Evolutionary conservation across 2,113 vertebrate species (phyloP).

Genomic region (Eudyptes chrysolophus): DNA sequence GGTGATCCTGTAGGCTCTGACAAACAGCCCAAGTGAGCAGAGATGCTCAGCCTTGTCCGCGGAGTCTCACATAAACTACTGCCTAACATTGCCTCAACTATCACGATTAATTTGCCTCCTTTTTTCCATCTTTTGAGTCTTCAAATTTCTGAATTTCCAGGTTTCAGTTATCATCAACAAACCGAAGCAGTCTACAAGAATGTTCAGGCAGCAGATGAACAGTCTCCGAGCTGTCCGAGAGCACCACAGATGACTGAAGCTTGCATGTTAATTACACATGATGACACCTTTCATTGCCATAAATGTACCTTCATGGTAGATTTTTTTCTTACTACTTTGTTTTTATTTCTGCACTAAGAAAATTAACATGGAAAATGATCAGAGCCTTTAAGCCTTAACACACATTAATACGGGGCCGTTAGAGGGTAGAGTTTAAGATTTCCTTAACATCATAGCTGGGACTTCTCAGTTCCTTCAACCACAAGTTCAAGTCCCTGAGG

Average conservation of each 20-base stretch:
- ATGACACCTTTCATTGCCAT: neutral
- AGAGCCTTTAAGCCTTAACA: neutral
- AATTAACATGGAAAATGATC: neutral
- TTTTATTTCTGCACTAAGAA: neutral
- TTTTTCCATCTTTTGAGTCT: neutral
- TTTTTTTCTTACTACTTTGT: neutral
- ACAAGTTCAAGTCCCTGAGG: conserved; percentile 22
- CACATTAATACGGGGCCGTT: fast-evolving
- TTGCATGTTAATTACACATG: fast-evolving
- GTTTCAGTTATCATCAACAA: neutral
- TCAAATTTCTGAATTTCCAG: neutral
- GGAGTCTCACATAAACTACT: neutral
- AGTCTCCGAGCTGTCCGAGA: neutral
- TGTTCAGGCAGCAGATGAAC: neutral
- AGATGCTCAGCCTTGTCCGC: neutral
- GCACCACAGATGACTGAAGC: neutral
- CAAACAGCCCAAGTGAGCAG: neutral
- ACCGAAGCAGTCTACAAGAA: fast-evolving
- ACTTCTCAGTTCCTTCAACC: neutral
- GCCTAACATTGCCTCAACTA: fast-evolving
- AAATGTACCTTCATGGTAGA: neutral
- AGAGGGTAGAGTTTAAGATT: neutral
- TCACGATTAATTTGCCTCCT: neutral
- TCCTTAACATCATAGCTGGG: neutral
- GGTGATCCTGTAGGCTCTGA: neutral